These are phyloP conservation scores for Orientallactaga sibirica DNA, from an alignment of 2,797 vertebrate species.

Conservation along the genomic window DNA sequence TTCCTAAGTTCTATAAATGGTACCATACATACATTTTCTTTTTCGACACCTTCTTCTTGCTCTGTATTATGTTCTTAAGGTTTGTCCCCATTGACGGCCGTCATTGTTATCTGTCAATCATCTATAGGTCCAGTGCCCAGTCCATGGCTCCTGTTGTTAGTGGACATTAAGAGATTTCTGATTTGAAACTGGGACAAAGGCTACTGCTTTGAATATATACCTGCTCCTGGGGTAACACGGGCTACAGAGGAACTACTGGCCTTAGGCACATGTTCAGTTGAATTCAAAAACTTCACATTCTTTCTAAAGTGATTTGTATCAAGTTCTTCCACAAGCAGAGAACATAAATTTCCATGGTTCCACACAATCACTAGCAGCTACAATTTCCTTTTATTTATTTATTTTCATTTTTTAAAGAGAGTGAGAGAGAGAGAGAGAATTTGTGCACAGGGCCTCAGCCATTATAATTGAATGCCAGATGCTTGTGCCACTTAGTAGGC, in stretches of 20 bases:
- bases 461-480: too few relatives aligned
- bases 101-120: not conserved
- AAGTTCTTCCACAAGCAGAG: not conserved
- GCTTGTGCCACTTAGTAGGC: too few relatives aligned
- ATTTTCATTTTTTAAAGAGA: too few relatives aligned
- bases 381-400: not conserved
- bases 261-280: not conserved
- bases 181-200: not conserved
- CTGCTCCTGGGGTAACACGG: not conserved
- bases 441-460: too few relatives aligned
- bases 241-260: not conserved
- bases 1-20: constrained; percentile 45
- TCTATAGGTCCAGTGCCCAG: not conserved
- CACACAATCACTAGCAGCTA: not conserved
- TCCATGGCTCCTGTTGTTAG: not conserved
- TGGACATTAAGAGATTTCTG: not conserved
- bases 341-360: not conserved
- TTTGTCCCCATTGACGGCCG: not conserved
- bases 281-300: not conserved
- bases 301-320: not conserved
- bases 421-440: too few relatives aligned
- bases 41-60: constrained; percentile 14
- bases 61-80: not conserved
- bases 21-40: not conserved
- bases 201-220: not conserved